phyloP scores from a whole-genome alignment of 2,888 invertebrate genomes.

The Scaptodrosophila latifasciaeformis region DNA sequence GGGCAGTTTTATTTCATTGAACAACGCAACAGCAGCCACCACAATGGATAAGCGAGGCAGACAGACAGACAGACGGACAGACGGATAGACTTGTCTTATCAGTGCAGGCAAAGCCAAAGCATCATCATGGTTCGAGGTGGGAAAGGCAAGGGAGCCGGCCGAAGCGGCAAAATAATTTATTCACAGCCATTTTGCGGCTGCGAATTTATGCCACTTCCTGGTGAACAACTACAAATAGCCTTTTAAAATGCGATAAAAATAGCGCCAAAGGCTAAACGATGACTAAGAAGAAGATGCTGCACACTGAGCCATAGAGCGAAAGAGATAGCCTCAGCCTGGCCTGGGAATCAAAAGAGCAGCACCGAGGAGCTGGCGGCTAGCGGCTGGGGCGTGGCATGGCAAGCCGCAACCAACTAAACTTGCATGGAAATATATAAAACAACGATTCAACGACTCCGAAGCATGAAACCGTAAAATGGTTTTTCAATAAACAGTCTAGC shows the following conservation, averaged over 20 bases:
- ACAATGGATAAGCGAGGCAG: neutral
- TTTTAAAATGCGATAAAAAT: constrained; percentile 71
- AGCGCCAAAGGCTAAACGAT: constrained; percentile 55
- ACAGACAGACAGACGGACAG: neutral
- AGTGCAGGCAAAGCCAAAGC: constrained; percentile 18
- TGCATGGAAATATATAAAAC: too few relatives aligned
- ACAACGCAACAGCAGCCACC: constrained; percentile 51
- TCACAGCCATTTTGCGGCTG: constrained; percentile 64
- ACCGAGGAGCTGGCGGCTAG: constrained; percentile 3
- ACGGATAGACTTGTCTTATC: constrained; percentile 38
- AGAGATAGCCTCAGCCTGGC: neutral
- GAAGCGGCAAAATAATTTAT: constrained; percentile 64
- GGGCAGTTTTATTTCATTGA: constrained; percentile 53
- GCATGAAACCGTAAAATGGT: constrained; percentile 67
- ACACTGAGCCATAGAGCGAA: constrained; percentile 18
- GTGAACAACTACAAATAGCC: constrained; percentile 69
- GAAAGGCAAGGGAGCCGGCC: constrained; percentile 39
- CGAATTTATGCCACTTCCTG: constrained; percentile 70
- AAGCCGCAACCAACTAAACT: neutral
- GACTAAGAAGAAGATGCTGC: constrained; percentile 40
- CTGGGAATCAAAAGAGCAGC: neutral
- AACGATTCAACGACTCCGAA: constrained; percentile 53
- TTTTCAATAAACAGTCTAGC: constrained; percentile 53
- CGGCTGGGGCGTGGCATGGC: constrained; percentile 27
- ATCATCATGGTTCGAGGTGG: constrained; percentile 33